phyloP scores from a whole-genome alignment of 2,888 invertebrate species.

The Villa cingulata region DNA sequence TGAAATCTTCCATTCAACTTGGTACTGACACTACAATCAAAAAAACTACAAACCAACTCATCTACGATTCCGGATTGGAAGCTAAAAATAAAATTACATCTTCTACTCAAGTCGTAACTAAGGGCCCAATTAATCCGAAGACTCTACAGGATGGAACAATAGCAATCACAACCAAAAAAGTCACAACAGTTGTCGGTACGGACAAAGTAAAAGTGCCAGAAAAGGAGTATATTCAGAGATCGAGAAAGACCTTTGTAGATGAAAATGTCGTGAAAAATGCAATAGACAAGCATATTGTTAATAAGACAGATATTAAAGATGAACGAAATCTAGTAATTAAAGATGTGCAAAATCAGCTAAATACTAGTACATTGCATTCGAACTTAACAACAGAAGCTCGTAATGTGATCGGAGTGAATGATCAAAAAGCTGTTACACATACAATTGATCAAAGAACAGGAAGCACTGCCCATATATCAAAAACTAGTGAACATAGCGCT shows the following conservation, averaged over 20 bases:
- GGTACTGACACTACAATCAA: slow-evolving; percentile 43
- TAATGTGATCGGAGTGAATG: neutral
- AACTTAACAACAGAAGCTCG: neutral
- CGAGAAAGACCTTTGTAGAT: slow-evolving; percentile 28
- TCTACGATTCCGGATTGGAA: slow-evolving; percentile 40
- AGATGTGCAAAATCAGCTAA: neutral
- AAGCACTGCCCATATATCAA: neutral
- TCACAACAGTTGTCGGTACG: slow-evolving; percentile 33
- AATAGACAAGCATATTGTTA: slow-evolving; percentile 27
- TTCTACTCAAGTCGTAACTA: slow-evolving; percentile 24
- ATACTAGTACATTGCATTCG: neutral
- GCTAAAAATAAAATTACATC: slow-evolving; percentile 30
- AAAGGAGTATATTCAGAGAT: slow-evolving; percentile 29
- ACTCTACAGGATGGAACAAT: slow-evolving; percentile 40
- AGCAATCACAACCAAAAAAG: slow-evolving; percentile 39
- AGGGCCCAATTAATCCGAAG: slow-evolving; percentile 31
- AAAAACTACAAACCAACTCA: slow-evolving; percentile 46
- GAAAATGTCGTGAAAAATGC: slow-evolving; percentile 30
- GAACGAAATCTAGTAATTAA: neutral
- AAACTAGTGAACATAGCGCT: neutral
- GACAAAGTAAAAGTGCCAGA: slow-evolving; percentile 29
- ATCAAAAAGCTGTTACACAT: neutral
- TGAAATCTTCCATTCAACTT: slow-evolving; percentile 52
- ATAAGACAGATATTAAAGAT: slow-evolving; percentile 9
- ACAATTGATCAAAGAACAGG: neutral